Evolutionary conservation across 2,113 vertebrate genomes (phyloP), one percentile per base, ranked within the genome.

Genomic region (Actenoides hombroni): DNA sequence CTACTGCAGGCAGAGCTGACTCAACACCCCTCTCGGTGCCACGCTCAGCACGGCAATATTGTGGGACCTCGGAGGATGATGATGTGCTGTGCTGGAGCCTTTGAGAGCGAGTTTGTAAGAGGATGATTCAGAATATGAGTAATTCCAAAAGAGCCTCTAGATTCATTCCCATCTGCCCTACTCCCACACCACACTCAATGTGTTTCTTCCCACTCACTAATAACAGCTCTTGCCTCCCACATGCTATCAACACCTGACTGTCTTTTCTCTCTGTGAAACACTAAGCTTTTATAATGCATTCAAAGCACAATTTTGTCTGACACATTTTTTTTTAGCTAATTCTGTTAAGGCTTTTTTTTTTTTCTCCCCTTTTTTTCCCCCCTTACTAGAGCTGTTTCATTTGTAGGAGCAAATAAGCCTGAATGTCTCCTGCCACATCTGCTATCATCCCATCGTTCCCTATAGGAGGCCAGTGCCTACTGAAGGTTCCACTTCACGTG

Each of bases 261-360:
- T 73, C 95, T 91, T 85, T 90, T 92, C 95, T 92, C 68, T 86
- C 76, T 79, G 76, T 70, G 70, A 85, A 79, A 88, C 46, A 63
- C 76, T 83, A 79, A 59, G 61, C 11, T 14, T 54, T 44, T 82
- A 90, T 86, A 83, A 95, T 73, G 56, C 88, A 85, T 96, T 95
- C 82, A 91, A 96, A 90, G 78, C 92, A 96, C 90, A 94, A 79
- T 90, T 92, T 95, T 91, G 94, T 97, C 97, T 97, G 96, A 94
- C 95, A 94, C 95, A 11, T 84, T 93, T 96, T 95, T 87, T 96
- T 96, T 94, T 86, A 96, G 69, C 40, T 96, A 93, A 96, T 97
- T 96, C 75, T 94, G 65, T 63, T 84, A 79, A 54, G 83, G 29
- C 3, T 13, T n/a, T 19, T 40, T 77, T 37, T 74, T 42, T 33